Percentiles rank a stretch among this genome's conserved stretches.
Evolutionary conservation across 2,888 invertebrate genomes (phyloP).

Genomic region (Sussaba pulchella): DNA sequence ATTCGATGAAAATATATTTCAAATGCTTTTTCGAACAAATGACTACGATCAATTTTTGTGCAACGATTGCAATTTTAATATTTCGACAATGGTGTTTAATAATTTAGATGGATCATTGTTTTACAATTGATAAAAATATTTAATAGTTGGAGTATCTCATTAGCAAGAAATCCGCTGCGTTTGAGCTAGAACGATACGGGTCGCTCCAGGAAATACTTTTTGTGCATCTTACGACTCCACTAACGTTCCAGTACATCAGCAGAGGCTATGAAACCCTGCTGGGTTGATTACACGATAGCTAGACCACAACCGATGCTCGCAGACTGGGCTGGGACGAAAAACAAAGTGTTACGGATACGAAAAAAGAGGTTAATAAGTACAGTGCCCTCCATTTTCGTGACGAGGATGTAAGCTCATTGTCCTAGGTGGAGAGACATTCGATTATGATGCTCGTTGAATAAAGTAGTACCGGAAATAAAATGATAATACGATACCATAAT

Average conservation of each 20-base stretch:
- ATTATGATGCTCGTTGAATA: constrained; percentile 16
- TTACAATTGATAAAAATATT: too few species aligned
- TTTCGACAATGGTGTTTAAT: too few species aligned
- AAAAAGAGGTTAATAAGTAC: too few species aligned
- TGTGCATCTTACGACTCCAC: constrained; percentile 4
- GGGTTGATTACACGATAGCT: constrained; percentile 58
- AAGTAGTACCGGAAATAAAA: background rate
- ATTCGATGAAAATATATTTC: too few species aligned
- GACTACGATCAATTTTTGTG: too few species aligned
- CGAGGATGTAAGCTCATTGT: constrained; percentile 41
- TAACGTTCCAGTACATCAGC: constrained; percentile 39
- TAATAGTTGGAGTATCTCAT: constrained; percentile 4
- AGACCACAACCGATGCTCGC: constrained; percentile 14
- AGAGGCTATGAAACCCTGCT: constrained; percentile 39
- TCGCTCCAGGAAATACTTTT: constrained; percentile 42
- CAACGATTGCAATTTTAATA: too few species aligned
- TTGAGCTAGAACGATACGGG: constrained; percentile 22
- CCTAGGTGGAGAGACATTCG: constrained; percentile 16
- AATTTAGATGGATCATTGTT: too few species aligned
- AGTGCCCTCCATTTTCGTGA: too few species aligned
- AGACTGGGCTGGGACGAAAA: background rate
- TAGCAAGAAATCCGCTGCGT: constrained; percentile 17
- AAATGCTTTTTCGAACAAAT: too few species aligned
- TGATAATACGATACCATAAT: background rate
- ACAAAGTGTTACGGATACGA: background rate